Percentiles rank a stretch among this genome's conserved stretches.
Evolutionary conservation across 2,888 invertebrate species (phyloP).

Genomic region (Calliopum simillimum): DNA sequence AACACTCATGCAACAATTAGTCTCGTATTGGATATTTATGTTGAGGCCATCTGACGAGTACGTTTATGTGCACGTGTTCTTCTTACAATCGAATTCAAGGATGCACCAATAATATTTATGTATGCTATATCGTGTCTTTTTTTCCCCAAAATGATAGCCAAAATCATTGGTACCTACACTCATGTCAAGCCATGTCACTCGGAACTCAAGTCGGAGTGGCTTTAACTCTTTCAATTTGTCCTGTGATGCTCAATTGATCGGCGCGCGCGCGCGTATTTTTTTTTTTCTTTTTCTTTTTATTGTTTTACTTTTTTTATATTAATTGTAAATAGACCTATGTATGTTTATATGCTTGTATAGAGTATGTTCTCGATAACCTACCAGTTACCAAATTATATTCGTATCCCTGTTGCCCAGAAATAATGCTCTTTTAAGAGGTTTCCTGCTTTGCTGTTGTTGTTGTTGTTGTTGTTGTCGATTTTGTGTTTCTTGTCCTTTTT

Average conservation of each 20-base stretch:
- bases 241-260: constrained; percentile 11
- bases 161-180: constrained; percentile 1
- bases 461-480: too few species aligned
- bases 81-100: neutral
- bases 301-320: neutral
- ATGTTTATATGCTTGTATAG: too few species aligned
- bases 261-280: constrained; percentile 15
- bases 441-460: constrained; percentile 33
- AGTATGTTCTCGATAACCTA: constrained; percentile 15
- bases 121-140: constrained; percentile 4
- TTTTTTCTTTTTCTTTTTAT: neutral
- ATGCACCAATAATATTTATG: neutral
- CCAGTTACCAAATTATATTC: constrained; percentile 13
- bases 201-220: too few species aligned
- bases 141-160: constrained; percentile 15
- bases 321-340: constrained; percentile 20
- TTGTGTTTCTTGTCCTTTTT: constrained; percentile 14
- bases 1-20: too few species aligned
- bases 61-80: constrained; percentile 48
- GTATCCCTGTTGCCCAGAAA: constrained; percentile 24
- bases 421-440: constrained; percentile 40
- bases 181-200: neutral
- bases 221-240: constrained; percentile 1
- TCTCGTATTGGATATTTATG: too few species aligned
- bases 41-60: constrained; percentile 45